Evolutionary conservation across 2,888 invertebrate species (phyloP).

Genomic region (Lydus trimaculatus): DNA sequence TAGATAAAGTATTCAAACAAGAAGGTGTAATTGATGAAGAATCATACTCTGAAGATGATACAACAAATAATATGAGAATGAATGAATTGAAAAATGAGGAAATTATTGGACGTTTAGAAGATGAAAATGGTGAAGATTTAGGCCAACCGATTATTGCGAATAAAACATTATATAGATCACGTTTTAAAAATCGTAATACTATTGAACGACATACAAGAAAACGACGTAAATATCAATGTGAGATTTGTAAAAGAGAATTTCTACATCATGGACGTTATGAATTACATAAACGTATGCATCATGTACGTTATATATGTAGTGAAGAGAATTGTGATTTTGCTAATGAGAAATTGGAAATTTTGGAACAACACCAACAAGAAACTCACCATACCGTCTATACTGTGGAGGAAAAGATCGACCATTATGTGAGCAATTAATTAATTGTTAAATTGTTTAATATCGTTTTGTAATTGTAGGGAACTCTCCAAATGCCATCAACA

Average conservation of each 20-base stretch:
- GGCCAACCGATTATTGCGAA: constrained; percentile 71
- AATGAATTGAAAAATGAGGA: constrained; percentile 51
- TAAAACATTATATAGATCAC: constrained; percentile 45
- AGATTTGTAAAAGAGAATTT: constrained; percentile 64
- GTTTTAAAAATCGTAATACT: constrained; percentile 12
- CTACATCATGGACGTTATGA: constrained; percentile 62
- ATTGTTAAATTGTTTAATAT: neutral
- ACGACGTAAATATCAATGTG: constrained; percentile 61
- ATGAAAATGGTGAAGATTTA: constrained; percentile 65
- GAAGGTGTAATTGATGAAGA: constrained; percentile 72
- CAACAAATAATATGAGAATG: constrained; percentile 43
- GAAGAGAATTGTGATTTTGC: constrained; percentile 41
- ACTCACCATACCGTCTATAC: constrained; percentile 65
- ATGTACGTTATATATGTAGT: constrained; percentile 68
- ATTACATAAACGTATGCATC: constrained; percentile 68
- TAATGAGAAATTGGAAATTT: constrained; percentile 58
- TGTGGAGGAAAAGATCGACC: constrained; percentile 55
- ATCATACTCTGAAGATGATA: constrained; percentile 39
- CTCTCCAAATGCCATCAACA: constrained; percentile 15
- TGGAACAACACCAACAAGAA: constrained; percentile 67
- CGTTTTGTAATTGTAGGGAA: too few species aligned
- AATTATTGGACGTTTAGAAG: constrained; percentile 73
- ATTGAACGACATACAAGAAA: constrained; percentile 36
- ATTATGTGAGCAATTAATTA: constrained; percentile 44
- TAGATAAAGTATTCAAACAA: constrained; percentile 75